phyloP scores from a whole-genome alignment of 2,113 vertebrate genomes.

The Phrynocephalus versicolor region DNA sequence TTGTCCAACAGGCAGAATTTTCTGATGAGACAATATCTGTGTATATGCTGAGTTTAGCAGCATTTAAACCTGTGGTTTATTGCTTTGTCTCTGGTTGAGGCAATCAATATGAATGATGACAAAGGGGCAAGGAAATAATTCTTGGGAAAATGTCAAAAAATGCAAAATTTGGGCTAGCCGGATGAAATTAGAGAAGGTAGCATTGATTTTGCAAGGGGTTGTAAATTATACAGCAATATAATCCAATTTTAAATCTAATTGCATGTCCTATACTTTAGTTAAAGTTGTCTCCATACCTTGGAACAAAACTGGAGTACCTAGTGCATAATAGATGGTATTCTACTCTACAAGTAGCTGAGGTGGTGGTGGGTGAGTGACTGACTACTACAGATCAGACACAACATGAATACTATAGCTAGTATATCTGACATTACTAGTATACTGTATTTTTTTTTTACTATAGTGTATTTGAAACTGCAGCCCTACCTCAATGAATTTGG shows the following conservation, averaged over 20 bases:
- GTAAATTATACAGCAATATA: slow-evolving; percentile 63
- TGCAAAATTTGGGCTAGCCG: slow-evolving; percentile 67
- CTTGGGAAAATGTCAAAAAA: slow-evolving; percentile 70
- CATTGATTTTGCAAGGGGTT: slow-evolving; percentile 71
- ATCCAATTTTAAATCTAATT: slow-evolving; percentile 50
- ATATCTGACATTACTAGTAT: no score
- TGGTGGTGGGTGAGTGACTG: neutral
- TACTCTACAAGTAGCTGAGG: neutral
- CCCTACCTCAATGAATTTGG: no score
- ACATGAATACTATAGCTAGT: no score
- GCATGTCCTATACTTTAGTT: slow-evolving; percentile 54
- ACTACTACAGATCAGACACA: no score
- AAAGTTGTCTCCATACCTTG: slow-evolving; percentile 47
- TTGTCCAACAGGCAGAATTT: slow-evolving; percentile 49
- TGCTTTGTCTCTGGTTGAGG: slow-evolving; percentile 69
- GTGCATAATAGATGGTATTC: neutral
- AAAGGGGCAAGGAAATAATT: slow-evolving; percentile 68
- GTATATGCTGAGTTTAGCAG: slow-evolving; percentile 70
- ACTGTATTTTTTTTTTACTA: no score
- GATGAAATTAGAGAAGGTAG: slow-evolving; percentile 56
- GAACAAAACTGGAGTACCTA: slow-evolving; percentile 23
- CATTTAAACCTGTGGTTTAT: slow-evolving; percentile 59
- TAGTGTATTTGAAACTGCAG: no score
- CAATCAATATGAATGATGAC: slow-evolving; percentile 75
- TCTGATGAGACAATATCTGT: slow-evolving; percentile 59